Percentiles rank a stretch among this genome's conserved stretches.
Evolutionary conservation across 2,888 invertebrate species (phyloP).

Genomic region (Thera obeliscata): DNA sequence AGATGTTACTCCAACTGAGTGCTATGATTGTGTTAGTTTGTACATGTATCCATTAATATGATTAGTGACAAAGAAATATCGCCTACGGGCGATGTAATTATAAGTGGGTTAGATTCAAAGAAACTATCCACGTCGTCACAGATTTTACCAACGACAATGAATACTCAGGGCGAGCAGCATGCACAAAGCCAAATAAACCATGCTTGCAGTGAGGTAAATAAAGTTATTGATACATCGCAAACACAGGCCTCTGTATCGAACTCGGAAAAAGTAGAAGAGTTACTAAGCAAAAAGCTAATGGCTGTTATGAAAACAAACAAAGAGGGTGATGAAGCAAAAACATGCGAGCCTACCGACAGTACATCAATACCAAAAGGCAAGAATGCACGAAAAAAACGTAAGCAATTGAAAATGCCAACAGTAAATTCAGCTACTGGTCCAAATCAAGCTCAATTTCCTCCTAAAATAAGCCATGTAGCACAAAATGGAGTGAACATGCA

Average conservation of each 20-base stretch:
- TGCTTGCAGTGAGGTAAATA: constrained; percentile 1
- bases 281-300: constrained; percentile 23
- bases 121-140: constrained; percentile 53
- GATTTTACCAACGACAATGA: constrained; percentile 51
- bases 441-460: constrained; percentile 33
- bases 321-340: constrained; percentile 44
- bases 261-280: constrained; percentile 17
- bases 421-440: constrained; percentile 42
- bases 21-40: not conserved
- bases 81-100: constrained; percentile 52
- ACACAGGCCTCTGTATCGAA: constrained; percentile 14
- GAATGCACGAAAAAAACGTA: constrained; percentile 65
- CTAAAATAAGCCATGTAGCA: constrained; percentile 13
- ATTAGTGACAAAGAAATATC: constrained; percentile 53
- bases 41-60: constrained; percentile 44
- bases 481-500: constrained; percentile 56
- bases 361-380: constrained; percentile 55
- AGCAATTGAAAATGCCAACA: constrained; percentile 55
- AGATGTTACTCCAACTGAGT: constrained; percentile 17
- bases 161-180: constrained; percentile 50
- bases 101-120: constrained; percentile 50
- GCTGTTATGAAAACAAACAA: constrained; percentile 42
- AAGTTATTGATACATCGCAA: constrained; percentile 2
- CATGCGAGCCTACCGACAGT: constrained; percentile 35
- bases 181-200: constrained; percentile 41